phyloP scores from a whole-genome alignment of 2,113 vertebrate genomes.

The Vulpes lagopus region DNA sequence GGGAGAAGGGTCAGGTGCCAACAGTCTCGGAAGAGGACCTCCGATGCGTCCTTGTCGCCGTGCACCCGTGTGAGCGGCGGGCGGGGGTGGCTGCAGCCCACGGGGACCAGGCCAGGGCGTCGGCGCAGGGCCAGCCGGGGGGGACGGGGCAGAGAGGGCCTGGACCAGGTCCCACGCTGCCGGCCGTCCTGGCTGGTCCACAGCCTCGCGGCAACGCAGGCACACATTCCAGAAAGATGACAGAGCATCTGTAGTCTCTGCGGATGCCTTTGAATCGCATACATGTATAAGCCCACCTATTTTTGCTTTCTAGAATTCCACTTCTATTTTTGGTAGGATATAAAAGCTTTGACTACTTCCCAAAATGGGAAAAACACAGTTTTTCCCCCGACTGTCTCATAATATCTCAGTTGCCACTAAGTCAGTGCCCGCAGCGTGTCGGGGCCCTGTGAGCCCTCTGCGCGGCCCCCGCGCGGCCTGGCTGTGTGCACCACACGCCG shows the following conservation, averaged over 20 bases:
- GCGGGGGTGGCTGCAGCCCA: not conserved
- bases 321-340: constrained; percentile 79
- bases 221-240: constrained; percentile 68
- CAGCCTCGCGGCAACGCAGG: not conserved
- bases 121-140: fast-evolving
- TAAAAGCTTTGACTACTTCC: constrained; percentile 73
- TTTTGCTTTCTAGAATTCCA: constrained; percentile 80
- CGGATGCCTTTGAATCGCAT: not conserved
- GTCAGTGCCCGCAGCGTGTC: not conserved
- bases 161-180: not conserved
- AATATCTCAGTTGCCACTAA: not conserved
- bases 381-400: constrained; percentile 6
- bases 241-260: not conserved
- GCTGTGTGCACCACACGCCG: not conserved
- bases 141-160: not conserved
- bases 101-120: fast-evolving
- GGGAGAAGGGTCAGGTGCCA: not conserved
- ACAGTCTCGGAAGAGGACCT: not conserved
- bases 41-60: fast-evolving
- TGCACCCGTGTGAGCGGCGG: not conserved
- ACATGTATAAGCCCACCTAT: constrained; percentile 55
- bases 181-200: not conserved
- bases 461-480: not conserved
- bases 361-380: constrained; percentile 68
- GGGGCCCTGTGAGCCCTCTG: fast-evolving